phyloP scores from a whole-genome alignment of 2,797 vertebrate genomes.

The Poeciliopsis turneri region DNA sequence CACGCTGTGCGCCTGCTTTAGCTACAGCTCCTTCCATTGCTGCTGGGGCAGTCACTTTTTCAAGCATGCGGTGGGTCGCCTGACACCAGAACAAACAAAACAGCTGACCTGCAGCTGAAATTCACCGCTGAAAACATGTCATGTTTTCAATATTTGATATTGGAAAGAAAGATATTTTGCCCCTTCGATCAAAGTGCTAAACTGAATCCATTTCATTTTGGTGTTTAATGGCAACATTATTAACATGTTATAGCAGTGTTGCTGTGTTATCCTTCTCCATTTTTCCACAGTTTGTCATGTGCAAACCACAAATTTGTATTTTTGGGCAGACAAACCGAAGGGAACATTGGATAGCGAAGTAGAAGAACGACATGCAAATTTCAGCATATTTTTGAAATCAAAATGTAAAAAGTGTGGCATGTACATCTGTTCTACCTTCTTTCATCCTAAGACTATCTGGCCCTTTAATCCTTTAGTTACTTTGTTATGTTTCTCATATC shows the following conservation, averaged over 20 bases:
- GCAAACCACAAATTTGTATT: not conserved
- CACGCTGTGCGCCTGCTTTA: constrained; percentile 61
- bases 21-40: constrained; percentile 60
- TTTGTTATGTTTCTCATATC: no score
- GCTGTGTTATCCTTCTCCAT: not conserved
- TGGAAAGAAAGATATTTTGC: constrained; percentile 1
- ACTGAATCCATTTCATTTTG: constrained; percentile 35
- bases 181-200: not conserved
- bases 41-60: constrained; percentile 56
- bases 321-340: not conserved
- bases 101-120: constrained; percentile 56
- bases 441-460: no score
- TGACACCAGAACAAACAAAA: constrained; percentile 71
- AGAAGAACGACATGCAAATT: not conserved
- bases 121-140: constrained; percentile 31
- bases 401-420: not conserved
- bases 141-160: constrained; percentile 24
- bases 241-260: constrained; percentile 22
- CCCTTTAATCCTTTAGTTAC: no score
- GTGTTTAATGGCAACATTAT: constrained; percentile 40
- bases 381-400: not conserved
- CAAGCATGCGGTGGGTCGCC: constrained; percentile 69
- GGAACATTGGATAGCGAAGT: not conserved
- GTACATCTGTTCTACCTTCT: not conserved
- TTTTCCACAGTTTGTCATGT: not conserved